Evolutionary conservation across 2,797 vertebrate species (phyloP).

Genomic region (Lophotriccus pileatus): DNA sequence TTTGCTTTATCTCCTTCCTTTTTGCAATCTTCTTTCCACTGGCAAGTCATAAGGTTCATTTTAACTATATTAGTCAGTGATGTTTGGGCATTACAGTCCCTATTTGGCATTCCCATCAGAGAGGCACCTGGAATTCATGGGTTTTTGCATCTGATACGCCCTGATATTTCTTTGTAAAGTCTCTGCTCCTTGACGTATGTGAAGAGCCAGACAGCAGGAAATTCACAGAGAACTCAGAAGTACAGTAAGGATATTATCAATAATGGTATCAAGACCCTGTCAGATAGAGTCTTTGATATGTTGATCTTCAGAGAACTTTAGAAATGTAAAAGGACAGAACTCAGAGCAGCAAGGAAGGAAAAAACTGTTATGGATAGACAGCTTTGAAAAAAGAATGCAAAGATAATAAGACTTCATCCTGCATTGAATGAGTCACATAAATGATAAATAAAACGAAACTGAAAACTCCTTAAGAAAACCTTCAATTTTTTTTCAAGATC

Average conservation of each 20-base stretch:
- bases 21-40: not conserved
- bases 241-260: not conserved
- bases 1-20: not conserved
- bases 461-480: not conserved
- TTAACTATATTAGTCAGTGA: not conserved
- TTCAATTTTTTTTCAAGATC: not conserved
- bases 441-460: not conserved
- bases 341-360: not conserved
- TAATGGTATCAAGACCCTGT: not conserved
- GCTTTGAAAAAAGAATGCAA: not conserved
- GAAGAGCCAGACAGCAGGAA: not conserved
- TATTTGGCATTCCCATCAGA: not conserved
- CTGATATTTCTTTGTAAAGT: not conserved
- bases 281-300: not conserved
- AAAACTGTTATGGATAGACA: not conserved
- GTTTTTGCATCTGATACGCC: not conserved
- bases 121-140: not conserved
- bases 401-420: not conserved
- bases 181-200: not conserved
- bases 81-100: not conserved
- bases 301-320: not conserved
- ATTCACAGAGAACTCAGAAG: not conserved
- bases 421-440: not conserved
- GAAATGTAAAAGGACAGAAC: not conserved
- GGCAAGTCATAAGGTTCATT: not conserved